phyloP scores from a whole-genome alignment of 2,113 vertebrate species.

The Puffinus mauretanicus region DNA sequence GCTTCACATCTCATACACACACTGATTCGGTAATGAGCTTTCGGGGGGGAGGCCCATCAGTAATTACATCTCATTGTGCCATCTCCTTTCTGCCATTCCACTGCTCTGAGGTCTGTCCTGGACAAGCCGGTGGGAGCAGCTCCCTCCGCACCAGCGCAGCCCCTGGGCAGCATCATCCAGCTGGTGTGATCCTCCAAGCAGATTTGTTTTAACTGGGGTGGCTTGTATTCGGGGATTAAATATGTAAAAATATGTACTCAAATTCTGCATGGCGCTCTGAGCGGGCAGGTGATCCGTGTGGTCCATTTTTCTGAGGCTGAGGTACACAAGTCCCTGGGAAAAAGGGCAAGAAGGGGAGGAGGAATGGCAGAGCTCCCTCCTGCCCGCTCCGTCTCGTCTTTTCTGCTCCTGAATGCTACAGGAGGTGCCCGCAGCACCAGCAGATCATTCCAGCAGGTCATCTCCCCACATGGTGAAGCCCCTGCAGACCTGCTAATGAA shows the following conservation, averaged over 20 bases:
- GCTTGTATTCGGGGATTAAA: not conserved
- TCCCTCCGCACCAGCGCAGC: not conserved
- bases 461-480: not conserved
- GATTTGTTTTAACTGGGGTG: not conserved
- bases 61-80: not conserved
- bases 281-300: rapidly evolving
- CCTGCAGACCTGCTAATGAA: not conserved
- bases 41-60: too few species aligned
- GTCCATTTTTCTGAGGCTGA: not conserved
- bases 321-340: not conserved
- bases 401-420: not conserved
- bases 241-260: not conserved
- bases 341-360: not conserved
- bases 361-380: not conserved
- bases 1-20: not conserved
- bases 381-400: not conserved
- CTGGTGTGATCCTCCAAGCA: not conserved
- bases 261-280: not conserved
- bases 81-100: not conserved
- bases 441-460: not conserved
- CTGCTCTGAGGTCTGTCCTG: not conserved
- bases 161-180: not conserved
- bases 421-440: not conserved
- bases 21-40: not conserved
- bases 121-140: not conserved